Conservation (phyloP, 2,888 invertebrate species). For the Zonitis immaculata region DNA sequence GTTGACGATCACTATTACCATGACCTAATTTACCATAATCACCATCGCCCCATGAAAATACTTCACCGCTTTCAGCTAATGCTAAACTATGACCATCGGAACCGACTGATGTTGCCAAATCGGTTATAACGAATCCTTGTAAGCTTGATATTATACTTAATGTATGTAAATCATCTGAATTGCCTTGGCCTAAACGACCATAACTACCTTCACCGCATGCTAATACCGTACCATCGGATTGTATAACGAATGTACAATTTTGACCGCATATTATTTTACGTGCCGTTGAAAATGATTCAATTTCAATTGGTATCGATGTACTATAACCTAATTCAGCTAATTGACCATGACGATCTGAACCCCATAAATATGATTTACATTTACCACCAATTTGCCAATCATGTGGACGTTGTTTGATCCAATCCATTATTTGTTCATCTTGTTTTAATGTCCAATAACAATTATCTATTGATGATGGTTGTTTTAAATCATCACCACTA, state of each 20-base stretch:
- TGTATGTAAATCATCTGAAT: constrained; percentile 59
- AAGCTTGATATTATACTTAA: constrained; percentile 56
- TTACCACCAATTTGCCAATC: constrained; percentile 64
- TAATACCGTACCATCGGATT: constrained; percentile 56
- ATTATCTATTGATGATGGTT: constrained; percentile 46
- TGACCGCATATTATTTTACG: constrained; percentile 61
- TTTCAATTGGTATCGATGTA: constrained; percentile 45
- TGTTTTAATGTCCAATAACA: constrained; percentile 54
- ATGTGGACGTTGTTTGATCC: constrained; percentile 57
- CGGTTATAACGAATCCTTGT: constrained; percentile 61
- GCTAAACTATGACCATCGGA: constrained; percentile 63
- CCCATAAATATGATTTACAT: constrained; percentile 59
- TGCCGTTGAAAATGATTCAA: constrained; percentile 51
- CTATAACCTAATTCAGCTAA: constrained; percentile 52
- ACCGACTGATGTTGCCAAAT: constrained; percentile 59
- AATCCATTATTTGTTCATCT: constrained; percentile 59
- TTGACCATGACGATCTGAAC: constrained; percentile 61
- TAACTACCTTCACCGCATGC: constrained; percentile 64
- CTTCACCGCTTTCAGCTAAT: constrained; percentile 61
- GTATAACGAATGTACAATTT: constrained; percentile 61
- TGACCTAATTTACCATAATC: constrained; percentile 61
- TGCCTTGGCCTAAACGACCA: constrained; percentile 58
- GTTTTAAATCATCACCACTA: constrained; percentile 18
- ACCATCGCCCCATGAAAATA: constrained; percentile 64
- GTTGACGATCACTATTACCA: constrained; percentile 59